Conservation (phyloP, 2,888 invertebrate genomes). For the Anaspis maculata region DNA sequence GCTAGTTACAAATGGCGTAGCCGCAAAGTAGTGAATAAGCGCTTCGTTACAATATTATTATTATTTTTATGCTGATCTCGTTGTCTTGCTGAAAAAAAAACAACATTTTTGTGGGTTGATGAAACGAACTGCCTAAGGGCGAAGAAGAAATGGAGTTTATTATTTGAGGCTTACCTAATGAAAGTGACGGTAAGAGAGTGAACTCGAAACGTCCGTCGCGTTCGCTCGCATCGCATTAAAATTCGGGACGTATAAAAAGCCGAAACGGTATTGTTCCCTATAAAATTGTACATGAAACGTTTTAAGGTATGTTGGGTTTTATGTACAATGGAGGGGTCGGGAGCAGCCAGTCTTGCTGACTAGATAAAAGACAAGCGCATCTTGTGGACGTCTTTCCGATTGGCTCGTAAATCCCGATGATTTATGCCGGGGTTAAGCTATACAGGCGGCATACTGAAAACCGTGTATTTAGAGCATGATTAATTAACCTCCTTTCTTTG, state of each 20-base stretch:
- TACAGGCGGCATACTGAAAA: slow-evolving; percentile 12
- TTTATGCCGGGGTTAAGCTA: slow-evolving; percentile 14
- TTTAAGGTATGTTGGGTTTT: slow-evolving; percentile 13
- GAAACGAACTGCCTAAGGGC: no score
- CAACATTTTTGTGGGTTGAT: no score
- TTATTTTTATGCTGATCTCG: no score
- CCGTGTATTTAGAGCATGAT: slow-evolving; percentile 16
- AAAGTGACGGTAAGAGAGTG: no score
- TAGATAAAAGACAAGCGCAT: slow-evolving; percentile 16
- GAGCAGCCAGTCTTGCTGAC: slow-evolving; percentile 13
- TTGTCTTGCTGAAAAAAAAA: no score
- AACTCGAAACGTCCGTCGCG: no score
- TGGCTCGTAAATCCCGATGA: slow-evolving; percentile 17
- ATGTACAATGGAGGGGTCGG: slow-evolving; percentile 10
- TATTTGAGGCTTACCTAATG: no score
- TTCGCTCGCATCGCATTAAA: no score
- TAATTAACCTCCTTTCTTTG: slow-evolving; percentile 13
- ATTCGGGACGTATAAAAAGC: slow-evolving; percentile 10
- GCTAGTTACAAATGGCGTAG: no score
- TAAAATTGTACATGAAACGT: slow-evolving; percentile 14
- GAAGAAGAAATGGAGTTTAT: no score
- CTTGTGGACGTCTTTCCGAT: slow-evolving; percentile 15
- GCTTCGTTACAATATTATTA: no score
- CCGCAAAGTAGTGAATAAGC: no score
- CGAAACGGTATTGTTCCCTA: slow-evolving; percentile 14